A percentile compares a stretch with the other conserved stretches of the same genome.
Conservation (phyloP, 2,888 invertebrate genomes). For the Stramonita haemastoma region DNA sequence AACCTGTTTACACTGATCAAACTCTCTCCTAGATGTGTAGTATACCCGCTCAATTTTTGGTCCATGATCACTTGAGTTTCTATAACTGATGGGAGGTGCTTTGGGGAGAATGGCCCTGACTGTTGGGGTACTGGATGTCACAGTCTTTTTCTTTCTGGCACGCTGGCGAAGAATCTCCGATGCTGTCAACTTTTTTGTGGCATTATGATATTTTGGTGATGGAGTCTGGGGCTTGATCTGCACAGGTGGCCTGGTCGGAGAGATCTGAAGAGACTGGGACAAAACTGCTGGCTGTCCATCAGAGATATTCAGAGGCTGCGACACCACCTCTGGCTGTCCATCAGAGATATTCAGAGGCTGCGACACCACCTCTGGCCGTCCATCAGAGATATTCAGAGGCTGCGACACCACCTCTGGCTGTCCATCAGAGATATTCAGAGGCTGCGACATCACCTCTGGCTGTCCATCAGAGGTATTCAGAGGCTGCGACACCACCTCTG, state of each 20-base stretch:
- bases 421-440: no score
- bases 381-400: no score
- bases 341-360: no score
- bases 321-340: no score
- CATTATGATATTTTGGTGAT: constrained; percentile 9
- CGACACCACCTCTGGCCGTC: no score
- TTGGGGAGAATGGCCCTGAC: neutral
- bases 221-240: neutral
- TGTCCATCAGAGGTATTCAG: no score
- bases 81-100: neutral
- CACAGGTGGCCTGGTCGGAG: neutral
- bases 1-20: neutral
- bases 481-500: no score
- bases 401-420: no score
- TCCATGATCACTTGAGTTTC: neutral
- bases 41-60: constrained; percentile 27
- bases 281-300: no score
- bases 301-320: no score
- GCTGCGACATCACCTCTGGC: no score
- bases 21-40: constrained; percentile 4
- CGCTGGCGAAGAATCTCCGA: constrained; percentile 8
- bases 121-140: neutral
- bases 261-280: neutral
- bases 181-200: neutral
- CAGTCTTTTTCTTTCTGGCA: neutral